Evolutionary conservation across 2,888 invertebrate genomes (phyloP).

Genomic region (Campaea margaritaria): DNA sequence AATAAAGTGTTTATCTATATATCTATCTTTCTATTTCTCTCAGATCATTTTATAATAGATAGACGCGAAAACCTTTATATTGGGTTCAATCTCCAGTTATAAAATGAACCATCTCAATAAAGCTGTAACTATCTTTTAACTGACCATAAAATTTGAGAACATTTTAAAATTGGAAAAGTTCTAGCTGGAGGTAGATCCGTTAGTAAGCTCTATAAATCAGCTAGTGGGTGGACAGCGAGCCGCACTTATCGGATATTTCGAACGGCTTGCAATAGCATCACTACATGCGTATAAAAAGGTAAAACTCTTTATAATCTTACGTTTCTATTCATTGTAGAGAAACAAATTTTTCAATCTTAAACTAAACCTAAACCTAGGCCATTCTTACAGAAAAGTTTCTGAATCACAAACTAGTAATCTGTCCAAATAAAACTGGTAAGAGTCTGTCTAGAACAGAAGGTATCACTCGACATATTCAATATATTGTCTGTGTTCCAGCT

Average conservation of each 20-base stretch:
- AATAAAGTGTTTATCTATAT: too few species aligned
- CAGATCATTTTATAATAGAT: too few species aligned
- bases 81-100: slow-evolving; percentile 2
- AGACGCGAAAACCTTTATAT: not conserved
- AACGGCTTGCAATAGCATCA: slow-evolving; percentile 31
- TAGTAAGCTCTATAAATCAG: slow-evolving; percentile 64
- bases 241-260: slow-evolving; percentile 58
- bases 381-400: too few species aligned
- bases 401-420: too few species aligned
- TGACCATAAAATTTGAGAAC: slow-evolving; percentile 30
- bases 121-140: slow-evolving; percentile 28
- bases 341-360: too few species aligned
- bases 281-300: slow-evolving; percentile 3
- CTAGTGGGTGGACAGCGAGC: slow-evolving; percentile 61
- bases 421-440: too few species aligned
- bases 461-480: too few species aligned
- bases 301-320: not conserved
- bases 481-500: too few species aligned
- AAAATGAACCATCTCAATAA: slow-evolving; percentile 23
- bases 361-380: too few species aligned
- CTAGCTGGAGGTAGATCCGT: slow-evolving; percentile 42
- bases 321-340: too few species aligned
- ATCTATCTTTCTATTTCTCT: too few species aligned
- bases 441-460: too few species aligned
- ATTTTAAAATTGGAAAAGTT: slow-evolving; percentile 49